phyloP scores from a whole-genome alignment of 2,797 vertebrate genomes.

The Epinephelus coioides region DNA sequence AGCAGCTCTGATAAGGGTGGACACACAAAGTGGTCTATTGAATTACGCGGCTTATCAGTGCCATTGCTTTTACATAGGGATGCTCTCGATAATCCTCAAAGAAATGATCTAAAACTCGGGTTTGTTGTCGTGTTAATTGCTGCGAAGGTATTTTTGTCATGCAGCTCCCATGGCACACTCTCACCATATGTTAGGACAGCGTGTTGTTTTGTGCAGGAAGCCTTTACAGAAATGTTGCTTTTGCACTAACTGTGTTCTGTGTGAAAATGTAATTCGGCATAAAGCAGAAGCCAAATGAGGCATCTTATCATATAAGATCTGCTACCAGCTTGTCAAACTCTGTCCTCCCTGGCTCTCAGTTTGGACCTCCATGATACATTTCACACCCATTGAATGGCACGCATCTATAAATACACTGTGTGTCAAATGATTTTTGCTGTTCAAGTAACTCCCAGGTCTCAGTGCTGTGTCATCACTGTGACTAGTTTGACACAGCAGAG shows the following conservation, averaged over 20 bases:
- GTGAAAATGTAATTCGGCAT: background rate
- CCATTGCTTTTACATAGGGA: constrained; percentile 50
- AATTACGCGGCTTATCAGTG: constrained; percentile 71
- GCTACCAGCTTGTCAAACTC: background rate
- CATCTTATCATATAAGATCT: background rate
- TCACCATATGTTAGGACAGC: constrained; percentile 35
- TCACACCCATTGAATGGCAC: constrained; percentile 33
- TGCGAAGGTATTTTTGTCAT: constrained; percentile 47
- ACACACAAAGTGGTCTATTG: constrained; percentile 72
- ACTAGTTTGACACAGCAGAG: background rate
- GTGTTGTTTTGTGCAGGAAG: constrained; percentile 17
- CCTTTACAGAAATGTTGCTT: background rate
- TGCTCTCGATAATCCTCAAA: constrained; percentile 54
- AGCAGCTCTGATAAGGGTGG: constrained; percentile 76
- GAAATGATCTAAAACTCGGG: constrained; percentile 37
- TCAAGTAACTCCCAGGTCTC: constrained; percentile 12
- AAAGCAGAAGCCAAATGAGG: background rate
- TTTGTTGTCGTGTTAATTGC: constrained; percentile 55
- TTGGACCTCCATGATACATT: constrained; percentile 64
- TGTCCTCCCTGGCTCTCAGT: constrained; percentile 28
- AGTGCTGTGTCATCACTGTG: constrained; percentile 27
- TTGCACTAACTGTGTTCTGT: background rate
- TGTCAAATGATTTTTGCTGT: constrained; percentile 28
- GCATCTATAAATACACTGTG: constrained; percentile 44
- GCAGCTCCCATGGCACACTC: constrained; percentile 13